Evolutionary conservation across 2,888 invertebrate genomes (phyloP), one percentile per base, ranked within the genome.

Genomic region (Dioctria rufipes): DNA sequence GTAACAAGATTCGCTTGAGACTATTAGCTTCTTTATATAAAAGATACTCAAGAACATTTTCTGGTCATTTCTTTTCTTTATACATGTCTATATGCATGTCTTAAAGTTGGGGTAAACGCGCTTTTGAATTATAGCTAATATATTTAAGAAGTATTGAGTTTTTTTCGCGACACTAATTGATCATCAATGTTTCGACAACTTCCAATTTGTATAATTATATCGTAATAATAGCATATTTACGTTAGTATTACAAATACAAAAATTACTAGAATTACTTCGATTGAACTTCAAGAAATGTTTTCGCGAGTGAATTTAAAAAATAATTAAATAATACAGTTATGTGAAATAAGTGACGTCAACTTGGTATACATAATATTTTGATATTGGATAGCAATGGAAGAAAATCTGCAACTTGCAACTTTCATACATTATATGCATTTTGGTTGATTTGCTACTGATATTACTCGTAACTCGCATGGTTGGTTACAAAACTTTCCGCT

Each of bases 81-180:
- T 39, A 25, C 25, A 25, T 25, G 25, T 25, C 25, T 25, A 25
- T 25, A 25, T 25, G 25, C 25, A 25, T 25, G 25, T 25, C 25
- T 25, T 25, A 25, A 54, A 54, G 54, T 61, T 13, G 8, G 51
- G 6, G 25, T 39, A 61, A 25, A 61, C 39, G 61, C 6, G 61
- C 5, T 25, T 3, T 61, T 11, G 37, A 5, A 6, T 39, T 61
- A 9, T 61, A 1, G 25, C 25, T 11, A 13, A 61, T 25, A 25
- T 61, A 61, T 25, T 61, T 13, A 5, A 39, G 4, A 39, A 9
- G 8, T 6, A 61, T 61, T 25, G 8, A 61, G 8, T 39, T 61
- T 61, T 5, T 61, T 61, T 61, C 61, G 61, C 61, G 39, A 39
- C 61, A 25, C 39, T 61, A 61, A 61, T 61, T 61, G 61, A 13